phyloP scores from a whole-genome alignment of 2,888 invertebrate species.

The Megamerina dolium region DNA sequence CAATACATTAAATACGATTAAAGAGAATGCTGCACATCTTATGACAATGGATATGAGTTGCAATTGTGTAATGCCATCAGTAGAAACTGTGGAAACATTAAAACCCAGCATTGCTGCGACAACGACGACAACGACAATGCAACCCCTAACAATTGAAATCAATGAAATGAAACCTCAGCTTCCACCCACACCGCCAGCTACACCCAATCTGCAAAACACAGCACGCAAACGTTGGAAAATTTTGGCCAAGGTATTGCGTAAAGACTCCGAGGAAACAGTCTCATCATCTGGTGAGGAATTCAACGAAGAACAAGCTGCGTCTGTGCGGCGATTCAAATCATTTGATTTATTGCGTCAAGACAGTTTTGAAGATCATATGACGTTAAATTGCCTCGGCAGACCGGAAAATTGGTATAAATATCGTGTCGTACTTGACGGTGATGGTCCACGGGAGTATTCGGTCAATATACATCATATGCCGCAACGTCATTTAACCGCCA shows the following conservation, averaged over 20 bases:
- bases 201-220: conserved; percentile 44
- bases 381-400: conserved; percentile 46
- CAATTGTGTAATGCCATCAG: background rate
- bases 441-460: conserved; percentile 48
- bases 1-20: conserved; percentile 46
- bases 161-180: conserved; percentile 24
- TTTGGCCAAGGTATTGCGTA: conserved; percentile 59
- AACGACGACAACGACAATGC: background rate
- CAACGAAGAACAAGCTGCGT: conserved; percentile 49
- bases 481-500: conserved; percentile 59
- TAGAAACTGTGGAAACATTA: conserved; percentile 3
- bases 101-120: background rate
- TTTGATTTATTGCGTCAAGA: conserved; percentile 55
- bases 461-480: conserved; percentile 58
- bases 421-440: conserved; percentile 50
- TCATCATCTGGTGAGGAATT: conserved; percentile 43
- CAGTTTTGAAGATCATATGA: conserved; percentile 46
- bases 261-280: conserved; percentile 46
- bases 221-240: conserved; percentile 66
- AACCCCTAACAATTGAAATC: conserved; percentile 9
- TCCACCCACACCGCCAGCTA: conserved; percentile 44
- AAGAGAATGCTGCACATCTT: conserved; percentile 36
- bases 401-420: conserved; percentile 61
- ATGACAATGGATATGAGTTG: conserved; percentile 7
- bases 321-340: conserved; percentile 56